These are phyloP conservation scores for Adela reaumurella DNA, from an alignment of 2,888 invertebrate genomes.

Conservation along the genomic window DNA sequence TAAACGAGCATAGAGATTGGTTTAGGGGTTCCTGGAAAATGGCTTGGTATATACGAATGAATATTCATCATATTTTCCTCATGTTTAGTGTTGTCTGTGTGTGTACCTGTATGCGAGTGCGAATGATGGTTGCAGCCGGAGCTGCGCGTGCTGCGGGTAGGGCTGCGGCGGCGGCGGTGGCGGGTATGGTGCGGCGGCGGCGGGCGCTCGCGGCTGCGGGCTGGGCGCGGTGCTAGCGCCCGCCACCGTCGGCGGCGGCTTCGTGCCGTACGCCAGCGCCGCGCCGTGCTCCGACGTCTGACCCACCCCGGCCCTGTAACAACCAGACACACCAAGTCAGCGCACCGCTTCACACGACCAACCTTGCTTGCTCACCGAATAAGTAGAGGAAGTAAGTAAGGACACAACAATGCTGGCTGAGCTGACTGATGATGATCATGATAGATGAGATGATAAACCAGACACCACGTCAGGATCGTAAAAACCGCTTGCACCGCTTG, in stretches of 20 bases:
- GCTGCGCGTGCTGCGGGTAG: slow-evolving; percentile 33
- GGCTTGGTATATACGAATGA: no score
- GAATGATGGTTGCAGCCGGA: slow-evolving; percentile 46
- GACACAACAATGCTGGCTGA: no score
- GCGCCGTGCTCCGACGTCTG: slow-evolving; percentile 45
- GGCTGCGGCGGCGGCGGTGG: slow-evolving; percentile 39
- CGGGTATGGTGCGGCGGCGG: slow-evolving; percentile 36
- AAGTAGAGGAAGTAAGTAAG: no score
- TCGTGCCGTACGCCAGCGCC: slow-evolving; percentile 47
- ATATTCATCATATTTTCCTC: no score
- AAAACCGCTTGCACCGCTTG: no score
- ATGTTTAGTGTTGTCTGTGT: no score
- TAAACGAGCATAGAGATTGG: no score
- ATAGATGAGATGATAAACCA: no score
- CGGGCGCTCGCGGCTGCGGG: slow-evolving; percentile 4
- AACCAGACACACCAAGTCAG: not conserved
- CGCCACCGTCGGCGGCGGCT: slow-evolving; percentile 34
- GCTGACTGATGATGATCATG: no score
- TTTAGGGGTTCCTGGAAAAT: no score
- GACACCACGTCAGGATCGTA: no score
- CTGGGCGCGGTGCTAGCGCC: slow-evolving; percentile 4
- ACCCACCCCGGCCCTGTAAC: slow-evolving; percentile 45
- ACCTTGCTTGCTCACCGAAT: no score
- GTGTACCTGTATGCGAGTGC: slow-evolving; percentile 40
- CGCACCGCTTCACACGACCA: not conserved